phyloP scores from a whole-genome alignment of 2,113 vertebrate species.

The Tachysurus fulvidraco region DNA sequence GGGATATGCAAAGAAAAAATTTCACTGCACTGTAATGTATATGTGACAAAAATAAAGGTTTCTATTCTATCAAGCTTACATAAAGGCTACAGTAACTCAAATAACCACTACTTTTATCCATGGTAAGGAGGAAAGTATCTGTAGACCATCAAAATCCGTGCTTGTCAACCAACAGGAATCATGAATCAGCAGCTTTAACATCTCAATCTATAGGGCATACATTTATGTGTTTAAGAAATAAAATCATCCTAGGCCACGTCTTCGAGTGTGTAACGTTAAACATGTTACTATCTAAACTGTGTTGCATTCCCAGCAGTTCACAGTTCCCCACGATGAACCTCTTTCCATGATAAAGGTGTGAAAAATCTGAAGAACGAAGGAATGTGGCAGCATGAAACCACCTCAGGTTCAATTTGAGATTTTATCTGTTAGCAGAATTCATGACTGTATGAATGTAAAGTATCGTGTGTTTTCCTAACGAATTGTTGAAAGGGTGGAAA shows the following conservation, averaged over 20 bases:
- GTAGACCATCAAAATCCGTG: background rate
- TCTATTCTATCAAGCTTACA: too few relatives aligned
- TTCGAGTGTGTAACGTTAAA: background rate
- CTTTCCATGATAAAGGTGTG: background rate
- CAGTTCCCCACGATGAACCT: background rate
- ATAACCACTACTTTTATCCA: background rate
- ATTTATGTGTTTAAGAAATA: background rate
- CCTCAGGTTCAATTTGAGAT: background rate
- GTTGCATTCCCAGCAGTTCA: background rate
- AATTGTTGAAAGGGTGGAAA: background rate
- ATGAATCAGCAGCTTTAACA: too few relatives aligned
- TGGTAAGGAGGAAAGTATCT: background rate
- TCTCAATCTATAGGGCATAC: background rate
- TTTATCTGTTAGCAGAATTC: background rate
- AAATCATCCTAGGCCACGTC: background rate
- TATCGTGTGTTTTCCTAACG: background rate
- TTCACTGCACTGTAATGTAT: too few relatives aligned
- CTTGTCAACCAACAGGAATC: background rate
- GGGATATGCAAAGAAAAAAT: too few relatives aligned
- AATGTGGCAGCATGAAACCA: background rate
- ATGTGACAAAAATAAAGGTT: too few relatives aligned
- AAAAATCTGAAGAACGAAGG: background rate
- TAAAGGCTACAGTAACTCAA: background rate
- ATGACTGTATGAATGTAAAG: background rate
- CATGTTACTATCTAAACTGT: background rate